Percentiles rank a stretch among this genome's conserved stretches.
phyloP scores from a whole-genome alignment of 2,888 invertebrate genomes.

The Sericinus montela region DNA sequence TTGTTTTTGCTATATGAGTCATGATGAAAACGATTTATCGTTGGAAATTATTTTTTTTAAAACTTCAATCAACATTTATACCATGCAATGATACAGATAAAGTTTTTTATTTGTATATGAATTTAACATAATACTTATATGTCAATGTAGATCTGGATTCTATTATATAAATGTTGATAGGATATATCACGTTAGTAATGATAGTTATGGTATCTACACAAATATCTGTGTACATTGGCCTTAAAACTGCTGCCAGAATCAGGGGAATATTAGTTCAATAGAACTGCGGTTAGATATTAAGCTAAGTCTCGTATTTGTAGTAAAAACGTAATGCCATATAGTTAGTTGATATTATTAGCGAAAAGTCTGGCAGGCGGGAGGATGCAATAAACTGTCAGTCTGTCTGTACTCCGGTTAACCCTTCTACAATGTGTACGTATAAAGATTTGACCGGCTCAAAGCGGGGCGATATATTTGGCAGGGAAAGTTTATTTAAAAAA shows the following conservation, averaged over 20 bases:
- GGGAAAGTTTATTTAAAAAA: conserved; percentile 37
- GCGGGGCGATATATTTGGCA: conserved; percentile 36
- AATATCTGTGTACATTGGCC: conserved; percentile 18
- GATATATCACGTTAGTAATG: neutral
- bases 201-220: conserved; percentile 1
- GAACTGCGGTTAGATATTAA: conserved; percentile 59
- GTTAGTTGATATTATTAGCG: conserved; percentile 68
- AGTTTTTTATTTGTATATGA: too few species aligned
- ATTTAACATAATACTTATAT: neutral
- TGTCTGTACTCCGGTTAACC: conserved; percentile 52
- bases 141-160: neutral
- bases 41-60: too few species aligned
- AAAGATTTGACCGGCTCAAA: conserved; percentile 56
- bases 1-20: too few species aligned
- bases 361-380: conserved; percentile 68
- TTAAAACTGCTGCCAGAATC: conserved; percentile 34
- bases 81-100: too few species aligned
- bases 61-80: too few species aligned
- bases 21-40: too few species aligned
- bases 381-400: conserved; percentile 55
- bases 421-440: conserved; percentile 74
- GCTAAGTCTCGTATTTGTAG: conserved; percentile 66
- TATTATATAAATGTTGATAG: neutral
- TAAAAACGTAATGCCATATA: conserved; percentile 69
- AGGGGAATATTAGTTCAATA: conserved; percentile 60